Base-by-base conservation (phyloP, 1,140 invertebrate genomes). In the Doryteuthis pealeii region DNA sequence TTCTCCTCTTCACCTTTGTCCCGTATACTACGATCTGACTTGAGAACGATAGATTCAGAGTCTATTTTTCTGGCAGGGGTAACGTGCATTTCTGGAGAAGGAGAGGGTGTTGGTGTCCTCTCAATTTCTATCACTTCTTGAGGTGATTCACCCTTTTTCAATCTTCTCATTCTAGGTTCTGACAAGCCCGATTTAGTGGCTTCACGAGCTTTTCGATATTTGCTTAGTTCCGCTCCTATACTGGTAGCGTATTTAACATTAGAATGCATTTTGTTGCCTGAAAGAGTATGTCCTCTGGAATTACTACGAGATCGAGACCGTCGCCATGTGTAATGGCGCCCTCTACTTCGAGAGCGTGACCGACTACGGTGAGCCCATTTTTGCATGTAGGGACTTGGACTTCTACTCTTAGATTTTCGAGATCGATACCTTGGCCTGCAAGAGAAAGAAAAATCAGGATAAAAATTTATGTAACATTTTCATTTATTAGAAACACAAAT, bases 211-310 rank as follows among this genome's bases (percentile, higher is more conserved):
- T 79, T 81, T 58, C 77, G 82, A 77, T 84, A 83, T 72, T 88
- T 89, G 72, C 83, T 87, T n/a, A 88, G 78, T 79, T 89, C 87
- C 26, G 86, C 84, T 12, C 82, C 85, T 32, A 88, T 77, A 76
- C 82, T 85, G 69, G 80, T 84, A 30, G 81, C 22, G 69, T 77
- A 66, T 28, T 79, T 81, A 1, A 80, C 75, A 35, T 73, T 76
- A 65, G 79, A 76, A 74, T 70, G 77, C 15, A 78, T 73, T 76
- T 76, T 78, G 68, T 43, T 80, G 32, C 65, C 54, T 31, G 70
- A 70, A 65, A 72, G n/a, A 54, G 74, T 66, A 73, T 74, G 70
- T 33, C 70, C 70, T 45, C 74, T 40, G 32, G 74, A 71, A 49
- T 74, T 75, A 73, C 77, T 77, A 12, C 75, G 70, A 33, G 75